These are phyloP conservation scores for Cardiocondyla obscurior DNA, from an alignment of 1,140 invertebrate genomes.

Conservation along the genomic window DNA sequence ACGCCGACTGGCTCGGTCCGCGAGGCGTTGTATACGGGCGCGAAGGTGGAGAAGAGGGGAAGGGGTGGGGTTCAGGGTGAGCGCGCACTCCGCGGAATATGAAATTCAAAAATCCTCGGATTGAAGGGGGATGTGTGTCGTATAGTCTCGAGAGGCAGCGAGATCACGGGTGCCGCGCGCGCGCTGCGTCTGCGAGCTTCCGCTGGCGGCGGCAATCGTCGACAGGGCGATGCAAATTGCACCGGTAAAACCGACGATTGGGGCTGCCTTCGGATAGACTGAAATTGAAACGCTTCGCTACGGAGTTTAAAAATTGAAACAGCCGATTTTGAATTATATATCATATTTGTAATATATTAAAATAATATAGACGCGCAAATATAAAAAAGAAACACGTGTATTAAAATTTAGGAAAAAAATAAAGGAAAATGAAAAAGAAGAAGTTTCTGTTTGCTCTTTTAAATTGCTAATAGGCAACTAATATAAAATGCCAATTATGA, in stretches of 20 bases:
- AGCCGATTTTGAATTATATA: not conserved
- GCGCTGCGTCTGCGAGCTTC: not conserved
- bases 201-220: conserved; percentile 25
- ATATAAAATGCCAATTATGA: no score
- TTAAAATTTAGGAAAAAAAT: not conserved
- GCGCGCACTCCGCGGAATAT: conserved; percentile 57
- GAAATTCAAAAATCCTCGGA: conserved; percentile 67
- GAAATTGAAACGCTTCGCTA: not conserved
- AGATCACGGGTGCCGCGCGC: conserved; percentile 24
- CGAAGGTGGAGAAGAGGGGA: conserved; percentile 33
- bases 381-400: not conserved
- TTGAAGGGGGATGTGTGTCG: conserved; percentile 30
- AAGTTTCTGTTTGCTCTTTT: not conserved
- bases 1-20: conserved; percentile 58
- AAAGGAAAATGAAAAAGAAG: no score
- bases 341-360: not conserved
- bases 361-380: not conserved
- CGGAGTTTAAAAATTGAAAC: not conserved
- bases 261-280: conserved; percentile 1
- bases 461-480: no score
- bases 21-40: conserved; percentile 50
- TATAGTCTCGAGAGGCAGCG: conserved; percentile 27
- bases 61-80: conserved; percentile 38
- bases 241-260: conserved; percentile 45
- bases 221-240: conserved; percentile 40